Evolutionary conservation across 2,888 invertebrate species (phyloP).

Genomic region (Heliothis peltigera): DNA sequence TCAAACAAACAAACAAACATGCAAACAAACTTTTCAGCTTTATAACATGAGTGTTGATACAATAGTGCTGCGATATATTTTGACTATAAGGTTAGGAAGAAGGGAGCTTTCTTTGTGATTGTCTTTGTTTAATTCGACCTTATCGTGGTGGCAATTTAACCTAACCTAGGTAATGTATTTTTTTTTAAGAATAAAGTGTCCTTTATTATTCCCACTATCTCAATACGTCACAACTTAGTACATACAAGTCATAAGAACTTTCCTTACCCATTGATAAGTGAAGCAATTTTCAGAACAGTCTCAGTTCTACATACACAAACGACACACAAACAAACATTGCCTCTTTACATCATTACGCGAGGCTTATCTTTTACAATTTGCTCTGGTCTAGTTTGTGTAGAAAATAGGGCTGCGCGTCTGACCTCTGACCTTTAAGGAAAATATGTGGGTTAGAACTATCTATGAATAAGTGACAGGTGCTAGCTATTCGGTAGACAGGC

Average conservation of each 20-base stretch:
- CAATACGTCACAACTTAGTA: no score
- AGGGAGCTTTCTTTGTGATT: no score
- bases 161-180: no score
- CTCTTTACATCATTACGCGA: neutral
- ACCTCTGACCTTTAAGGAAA: slow-evolving; percentile 24
- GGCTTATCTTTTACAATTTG: slow-evolving; percentile 23
- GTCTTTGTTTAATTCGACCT: no score
- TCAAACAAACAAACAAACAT: no score
- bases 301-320: neutral
- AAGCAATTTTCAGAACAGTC: neutral
- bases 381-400: slow-evolving; percentile 20
- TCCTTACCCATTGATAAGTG: neutral
- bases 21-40: no score
- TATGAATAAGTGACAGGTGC: slow-evolving; percentile 15
- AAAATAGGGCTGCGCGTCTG: slow-evolving; percentile 16
- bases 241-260: neutral
- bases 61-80: no score
- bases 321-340: neutral
- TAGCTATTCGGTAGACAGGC: slow-evolving; percentile 7
- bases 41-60: no score
- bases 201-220: no score
- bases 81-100: no score
- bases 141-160: no score
- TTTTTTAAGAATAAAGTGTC: no score
- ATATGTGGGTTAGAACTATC: slow-evolving; percentile 32